Base-by-base conservation (phyloP, 2,888 invertebrate species). In the Catocala sponsa region DNA sequence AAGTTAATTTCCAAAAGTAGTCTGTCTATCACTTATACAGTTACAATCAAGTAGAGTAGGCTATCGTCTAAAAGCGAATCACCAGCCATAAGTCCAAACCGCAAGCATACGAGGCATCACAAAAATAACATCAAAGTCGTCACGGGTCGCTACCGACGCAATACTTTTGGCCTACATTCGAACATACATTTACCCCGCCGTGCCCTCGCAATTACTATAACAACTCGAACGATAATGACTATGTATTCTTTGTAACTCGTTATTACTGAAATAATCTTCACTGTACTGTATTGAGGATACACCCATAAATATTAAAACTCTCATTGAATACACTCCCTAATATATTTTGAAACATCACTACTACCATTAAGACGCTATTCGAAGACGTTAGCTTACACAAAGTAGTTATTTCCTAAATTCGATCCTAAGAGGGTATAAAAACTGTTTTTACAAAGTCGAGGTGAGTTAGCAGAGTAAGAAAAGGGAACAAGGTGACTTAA, bases 71-170 rank as follows among this genome's bases (percentile, higher is more conserved):
- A 82, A 83, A 84, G 76, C 76, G 81, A 82, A 82, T 81, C 78
- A 76, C 80, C 74, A 74, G 79, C 82, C 83, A 87, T 88, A 87
- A 87, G 84, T 78, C 74, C 78, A 65, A 81, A 87, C 91, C 90
- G 85, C 89, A 88, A 83, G 85, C 89, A 84, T 82, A 83, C 83
- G 85, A 85, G 82, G 79, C 82, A 83, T 88, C 85, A 88, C 88
- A 84, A 88, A 91, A 91, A 91, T 93, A 92, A 88, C 89, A 88
- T 89, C 88, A 87, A 89, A 87, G 86, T 80, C 83, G 82, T 83
- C 84, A 81, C 81, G 82, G 83, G 80, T 83, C 80, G 76, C 81
- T 70, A 72, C 79, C 74, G 76, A 80, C 78, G 83, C 81, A 87
- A 82, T 87, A 85, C 85, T 85, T 88, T 82, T 90, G 90, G 79